Evolutionary conservation across 1,140 invertebrate genomes (phyloP), one percentile per base, ranked within the genome.

Genomic region (Calliopsis andreniformis): DNA sequence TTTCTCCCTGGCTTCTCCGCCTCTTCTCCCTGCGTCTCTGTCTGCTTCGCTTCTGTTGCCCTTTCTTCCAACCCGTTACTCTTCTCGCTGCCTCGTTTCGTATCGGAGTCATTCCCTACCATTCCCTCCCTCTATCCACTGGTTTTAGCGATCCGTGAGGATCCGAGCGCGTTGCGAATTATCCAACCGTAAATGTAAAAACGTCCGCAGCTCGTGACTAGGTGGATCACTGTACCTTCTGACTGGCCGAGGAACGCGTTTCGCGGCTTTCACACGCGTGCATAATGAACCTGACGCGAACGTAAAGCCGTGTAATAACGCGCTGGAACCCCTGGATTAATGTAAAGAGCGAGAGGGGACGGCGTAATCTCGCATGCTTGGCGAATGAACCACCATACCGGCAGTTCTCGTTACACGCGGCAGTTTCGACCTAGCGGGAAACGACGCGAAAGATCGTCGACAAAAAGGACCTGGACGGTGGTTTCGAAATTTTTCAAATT

Each of bases 281-380:
- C 51, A 32, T 75, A 63, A 79, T 68, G 77, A 76, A 81, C 59
- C 77, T 28, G 77, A 70, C 59, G 51, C 25, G 61, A 63, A 69
- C 42, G 35, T 49, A 51, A 59, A 68, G 49, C 20, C 30, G 16
- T 18, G 35, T 62, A 66, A 72, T 58, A 73, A 78, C 35, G 70
- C 32, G 28, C 42, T 16, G 14, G 20, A 20, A 25, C 5, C 23
- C n/a, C 58, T 43, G 62, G 72, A 76, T 79, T 76, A 78, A 63
- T 47, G 51, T 28, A 7, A 14, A 45, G 45, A 55, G 42, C 8
- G 14, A 7, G 35, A 39, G 35, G 30, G 55, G 10, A 56, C 5
- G 6, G 20, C 62, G 62, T 49, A 78, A 72, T 72, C 30, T 30
- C 39, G 32, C 16, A 30, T 39, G 43, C 28, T 20, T 32, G 42